Conservation (phyloP, 1,140 invertebrate species). For the Dolichoris vasculosae region DNA sequence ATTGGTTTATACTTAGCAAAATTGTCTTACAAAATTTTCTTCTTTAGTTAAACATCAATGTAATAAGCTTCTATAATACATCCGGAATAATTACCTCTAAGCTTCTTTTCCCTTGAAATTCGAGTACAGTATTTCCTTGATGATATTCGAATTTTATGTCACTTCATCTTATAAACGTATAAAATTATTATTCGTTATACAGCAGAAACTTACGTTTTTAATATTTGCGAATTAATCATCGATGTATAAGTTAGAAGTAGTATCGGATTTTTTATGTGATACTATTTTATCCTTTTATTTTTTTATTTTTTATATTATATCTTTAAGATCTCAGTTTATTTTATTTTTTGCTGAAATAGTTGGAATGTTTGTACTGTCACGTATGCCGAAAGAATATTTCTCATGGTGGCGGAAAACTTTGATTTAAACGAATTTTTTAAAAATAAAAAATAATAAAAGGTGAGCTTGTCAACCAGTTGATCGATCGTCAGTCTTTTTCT, state of each 20-base stretch:
- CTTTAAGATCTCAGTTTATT: not conserved
- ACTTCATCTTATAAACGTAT: constrained; percentile 32
- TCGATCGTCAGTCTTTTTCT: constrained; percentile 49
- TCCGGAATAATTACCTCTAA: not conserved
- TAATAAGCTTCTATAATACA: not conserved
- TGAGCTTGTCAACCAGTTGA: constrained; percentile 39
- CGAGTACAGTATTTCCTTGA: not conserved
- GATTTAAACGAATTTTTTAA: not conserved
- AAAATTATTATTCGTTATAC: constrained; percentile 31
- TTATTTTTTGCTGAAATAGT: constrained; percentile 29
- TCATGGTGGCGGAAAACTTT: constrained; percentile 1
- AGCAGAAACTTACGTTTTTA: not conserved
- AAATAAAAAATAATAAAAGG: constrained; percentile 12
- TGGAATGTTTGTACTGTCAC: constrained; percentile 47
- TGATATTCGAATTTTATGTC: not conserved
- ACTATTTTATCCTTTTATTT: not conserved
- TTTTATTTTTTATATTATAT: not conserved
- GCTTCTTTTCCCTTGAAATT: not conserved
- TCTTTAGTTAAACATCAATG: not conserved
- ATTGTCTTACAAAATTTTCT: too few relatives aligned
- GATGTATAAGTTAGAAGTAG: not conserved
- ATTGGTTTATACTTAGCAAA: not conserved
- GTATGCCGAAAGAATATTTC: constrained; percentile 16
- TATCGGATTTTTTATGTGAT: not conserved
- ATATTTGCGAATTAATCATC: not conserved